A percentile compares a stretch with the other conserved stretches of the same genome.
Conservation (phyloP, 1,140 invertebrate genomes). For the Drosophila rhopaloa region DNA sequence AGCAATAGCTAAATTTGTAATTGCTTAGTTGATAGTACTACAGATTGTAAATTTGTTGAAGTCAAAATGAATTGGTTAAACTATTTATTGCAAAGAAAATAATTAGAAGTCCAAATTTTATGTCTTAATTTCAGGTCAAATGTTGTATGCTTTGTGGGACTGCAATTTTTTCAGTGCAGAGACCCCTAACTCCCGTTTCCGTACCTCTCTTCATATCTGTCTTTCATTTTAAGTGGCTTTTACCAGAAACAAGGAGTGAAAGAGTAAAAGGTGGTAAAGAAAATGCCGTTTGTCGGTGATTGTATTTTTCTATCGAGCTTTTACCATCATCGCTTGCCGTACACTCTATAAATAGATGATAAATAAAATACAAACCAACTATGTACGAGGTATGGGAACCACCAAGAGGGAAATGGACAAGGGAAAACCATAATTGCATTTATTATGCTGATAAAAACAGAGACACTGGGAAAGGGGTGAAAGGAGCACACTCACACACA, state of each 20-base stretch:
- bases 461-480: slow-evolving; percentile 39
- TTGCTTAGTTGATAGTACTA: too few relatives aligned
- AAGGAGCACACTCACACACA: slow-evolving; percentile 11
- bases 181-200: background rate
- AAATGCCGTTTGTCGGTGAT: slow-evolving; percentile 51
- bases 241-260: slow-evolving; percentile 13
- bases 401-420: slow-evolving; percentile 32
- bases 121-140: too few relatives aligned
- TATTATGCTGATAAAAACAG: slow-evolving; percentile 83
- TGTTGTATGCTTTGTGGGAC: background rate
- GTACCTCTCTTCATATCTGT: slow-evolving; percentile 3
- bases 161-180: slow-evolving; percentile 4
- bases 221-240: slow-evolving; percentile 68
- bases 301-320: slow-evolving; percentile 69
- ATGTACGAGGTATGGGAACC: slow-evolving; percentile 5
- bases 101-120: too few relatives aligned
- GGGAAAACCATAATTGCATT: slow-evolving; percentile 83
- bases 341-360: slow-evolving; percentile 60
- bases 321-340: slow-evolving; percentile 51
- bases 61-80: too few relatives aligned
- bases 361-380: slow-evolving; percentile 58
- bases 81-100: too few relatives aligned
- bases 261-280: slow-evolving; percentile 22
- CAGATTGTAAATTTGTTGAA: too few relatives aligned
- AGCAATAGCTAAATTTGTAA: too few relatives aligned